These are phyloP conservation scores for Lasiurus cinereus DNA, from an alignment of 2,113 vertebrate species.

Conservation along the genomic window DNA sequence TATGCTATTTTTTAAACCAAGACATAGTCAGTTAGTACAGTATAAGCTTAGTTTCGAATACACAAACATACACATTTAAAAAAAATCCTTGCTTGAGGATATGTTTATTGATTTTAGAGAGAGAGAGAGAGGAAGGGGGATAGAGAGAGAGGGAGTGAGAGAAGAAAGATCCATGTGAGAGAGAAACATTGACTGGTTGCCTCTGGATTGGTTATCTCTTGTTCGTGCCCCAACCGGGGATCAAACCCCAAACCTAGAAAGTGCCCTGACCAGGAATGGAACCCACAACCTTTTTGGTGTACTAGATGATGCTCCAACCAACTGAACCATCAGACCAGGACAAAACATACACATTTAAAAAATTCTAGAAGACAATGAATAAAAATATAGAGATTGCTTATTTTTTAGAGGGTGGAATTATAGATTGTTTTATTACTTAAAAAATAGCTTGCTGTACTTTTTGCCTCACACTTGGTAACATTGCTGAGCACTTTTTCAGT, in stretches of 20 bases:
- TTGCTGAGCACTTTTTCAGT: background rate
- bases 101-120: background rate
- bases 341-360: background rate
- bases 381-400: background rate
- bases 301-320: background rate
- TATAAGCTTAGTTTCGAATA: background rate
- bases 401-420: background rate
- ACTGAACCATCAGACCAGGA: background rate
- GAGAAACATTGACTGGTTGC: background rate
- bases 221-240: background rate
- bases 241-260: background rate
- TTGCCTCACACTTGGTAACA: background rate
- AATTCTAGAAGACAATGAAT: conserved; percentile 5
- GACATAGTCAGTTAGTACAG: background rate
- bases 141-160: background rate
- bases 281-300: background rate
- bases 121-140: background rate
- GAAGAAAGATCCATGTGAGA: background rate
- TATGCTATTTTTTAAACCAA: conserved; percentile 37
- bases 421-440: conserved; percentile 4
- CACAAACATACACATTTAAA: background rate
- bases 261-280: background rate
- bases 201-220: background rate
- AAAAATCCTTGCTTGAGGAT: background rate
- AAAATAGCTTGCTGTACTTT: conserved; percentile 20